phyloP scores from a whole-genome alignment of 2,113 vertebrate species.

The Oncorhynchus nerka region DNA sequence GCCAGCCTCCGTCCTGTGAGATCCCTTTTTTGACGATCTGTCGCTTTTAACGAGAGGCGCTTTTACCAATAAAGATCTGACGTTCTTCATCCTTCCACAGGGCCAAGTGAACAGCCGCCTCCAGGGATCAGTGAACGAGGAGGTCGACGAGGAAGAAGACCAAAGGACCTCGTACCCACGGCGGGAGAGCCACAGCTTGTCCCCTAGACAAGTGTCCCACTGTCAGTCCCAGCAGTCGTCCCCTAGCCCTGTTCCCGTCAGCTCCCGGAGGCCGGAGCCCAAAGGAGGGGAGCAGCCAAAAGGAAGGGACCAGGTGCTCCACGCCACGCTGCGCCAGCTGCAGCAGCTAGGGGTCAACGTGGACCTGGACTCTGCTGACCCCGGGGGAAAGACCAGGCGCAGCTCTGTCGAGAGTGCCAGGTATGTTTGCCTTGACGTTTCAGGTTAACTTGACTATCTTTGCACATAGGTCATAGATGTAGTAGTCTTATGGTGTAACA shows the following conservation, averaged over 20 bases:
- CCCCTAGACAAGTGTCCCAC: neutral
- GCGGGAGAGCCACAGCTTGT: constrained; percentile 16
- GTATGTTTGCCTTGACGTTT: constrained; percentile 61
- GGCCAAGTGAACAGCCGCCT: constrained; percentile 84
- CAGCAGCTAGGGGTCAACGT: constrained; percentile 84
- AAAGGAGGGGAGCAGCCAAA: constrained; percentile 39
- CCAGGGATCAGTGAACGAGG: constrained; percentile 65
- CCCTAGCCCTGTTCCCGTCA: neutral
- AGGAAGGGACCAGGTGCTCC: constrained; percentile 77
- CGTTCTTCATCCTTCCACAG: constrained; percentile 56
- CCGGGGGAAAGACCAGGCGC: constrained; percentile 50
- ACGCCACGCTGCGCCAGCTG: constrained; percentile 84
- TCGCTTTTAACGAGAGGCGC: neutral
- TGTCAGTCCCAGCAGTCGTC: constrained; percentile 6
- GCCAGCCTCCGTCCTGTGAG: neutral
- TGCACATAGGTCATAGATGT: neutral
- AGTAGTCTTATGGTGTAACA: too few relatives aligned
- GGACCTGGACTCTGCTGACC: constrained; percentile 61
- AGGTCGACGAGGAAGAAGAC: neutral
- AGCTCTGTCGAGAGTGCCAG: constrained; percentile 84
- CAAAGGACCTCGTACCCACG: neutral
- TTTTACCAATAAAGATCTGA: too few relatives aligned
- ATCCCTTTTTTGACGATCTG: neutral
- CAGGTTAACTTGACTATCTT: neutral
- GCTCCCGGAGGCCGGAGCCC: constrained; percentile 21